These are phyloP conservation scores for Ifrita kowaldi DNA, from an alignment of 2,113 vertebrate genomes.

Conservation along the genomic window DNA sequence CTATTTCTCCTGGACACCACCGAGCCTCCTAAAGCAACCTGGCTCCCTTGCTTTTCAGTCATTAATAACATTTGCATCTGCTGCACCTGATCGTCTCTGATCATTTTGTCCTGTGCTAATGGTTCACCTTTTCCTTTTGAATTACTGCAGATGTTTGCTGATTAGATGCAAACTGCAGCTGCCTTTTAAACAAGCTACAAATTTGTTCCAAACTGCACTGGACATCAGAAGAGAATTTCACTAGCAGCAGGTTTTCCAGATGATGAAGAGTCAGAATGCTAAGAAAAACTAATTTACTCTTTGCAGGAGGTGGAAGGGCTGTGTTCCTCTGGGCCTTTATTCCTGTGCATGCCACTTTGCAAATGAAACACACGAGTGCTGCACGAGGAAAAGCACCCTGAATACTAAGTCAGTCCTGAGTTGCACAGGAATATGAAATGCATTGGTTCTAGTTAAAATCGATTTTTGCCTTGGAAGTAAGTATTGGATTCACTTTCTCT, in stretches of 20 bases:
- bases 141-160: neutral
- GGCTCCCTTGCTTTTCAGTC: neutral
- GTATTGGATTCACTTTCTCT: conserved; percentile 53
- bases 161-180: neutral
- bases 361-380: conserved; percentile 1
- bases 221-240: neutral
- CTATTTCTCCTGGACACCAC: neutral
- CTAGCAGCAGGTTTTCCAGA: neutral
- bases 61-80: neutral
- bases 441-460: conserved; percentile 65
- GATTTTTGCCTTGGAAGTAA: conserved; percentile 61
- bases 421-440: conserved; percentile 44
- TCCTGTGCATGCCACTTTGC: neutral
- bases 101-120: neutral
- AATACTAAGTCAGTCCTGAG: conserved; percentile 48
- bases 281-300: conserved; percentile 27
- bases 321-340: conserved; percentile 2
- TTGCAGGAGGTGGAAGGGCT: neutral
- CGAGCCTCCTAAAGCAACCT: neutral
- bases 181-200: neutral
- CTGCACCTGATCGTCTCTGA: neutral
- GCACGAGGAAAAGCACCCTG: conserved; percentile 35
- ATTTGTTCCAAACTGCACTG: neutral
- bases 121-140: neutral
- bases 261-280: neutral